These are phyloP conservation scores for Drosophila suboccidentalis DNA, from an alignment of 2,888 invertebrate species.

Conservation along the genomic window DNA sequence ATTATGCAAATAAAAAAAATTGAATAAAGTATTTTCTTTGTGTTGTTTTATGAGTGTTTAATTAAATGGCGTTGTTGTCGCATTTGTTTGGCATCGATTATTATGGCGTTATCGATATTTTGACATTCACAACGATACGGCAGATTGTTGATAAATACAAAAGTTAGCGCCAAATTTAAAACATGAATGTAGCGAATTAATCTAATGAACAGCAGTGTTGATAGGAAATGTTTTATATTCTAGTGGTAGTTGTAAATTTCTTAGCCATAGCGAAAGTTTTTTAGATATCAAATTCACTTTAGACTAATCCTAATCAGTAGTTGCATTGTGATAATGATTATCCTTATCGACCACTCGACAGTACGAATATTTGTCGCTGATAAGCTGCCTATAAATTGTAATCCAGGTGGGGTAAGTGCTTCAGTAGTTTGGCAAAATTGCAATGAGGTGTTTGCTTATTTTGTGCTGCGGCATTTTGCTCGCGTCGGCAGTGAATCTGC, in stretches of 20 bases:
- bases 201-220: not conserved
- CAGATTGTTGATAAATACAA: not conserved
- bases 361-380: conserved; percentile 5
- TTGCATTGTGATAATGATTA: conserved; percentile 8
- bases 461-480: conserved; percentile 46
- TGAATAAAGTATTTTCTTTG: not conserved
- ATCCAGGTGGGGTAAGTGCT: conserved; percentile 10
- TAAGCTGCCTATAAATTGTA: conserved; percentile 62
- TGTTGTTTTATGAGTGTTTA: not conserved
- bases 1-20: not conserved
- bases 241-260: not conserved
- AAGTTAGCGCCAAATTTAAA: not conserved
- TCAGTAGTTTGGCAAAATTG: conserved; percentile 34
- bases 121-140: not conserved
- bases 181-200: too few relatives aligned
- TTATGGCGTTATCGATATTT: not conserved
- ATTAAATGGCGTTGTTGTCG: not conserved
- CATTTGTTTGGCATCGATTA: not conserved
- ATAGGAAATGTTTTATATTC: not conserved
- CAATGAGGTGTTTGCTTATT: conserved; percentile 62
- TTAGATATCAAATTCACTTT: conserved; percentile 15
- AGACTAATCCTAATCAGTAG: conserved; percentile 19
- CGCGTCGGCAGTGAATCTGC: conserved; percentile 65
- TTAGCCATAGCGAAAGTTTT: conserved; percentile 1
- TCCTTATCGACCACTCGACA: conserved; percentile 33